Base-by-base conservation (phyloP, 2,888 invertebrate species). In the Limenitis camilla region DNA sequence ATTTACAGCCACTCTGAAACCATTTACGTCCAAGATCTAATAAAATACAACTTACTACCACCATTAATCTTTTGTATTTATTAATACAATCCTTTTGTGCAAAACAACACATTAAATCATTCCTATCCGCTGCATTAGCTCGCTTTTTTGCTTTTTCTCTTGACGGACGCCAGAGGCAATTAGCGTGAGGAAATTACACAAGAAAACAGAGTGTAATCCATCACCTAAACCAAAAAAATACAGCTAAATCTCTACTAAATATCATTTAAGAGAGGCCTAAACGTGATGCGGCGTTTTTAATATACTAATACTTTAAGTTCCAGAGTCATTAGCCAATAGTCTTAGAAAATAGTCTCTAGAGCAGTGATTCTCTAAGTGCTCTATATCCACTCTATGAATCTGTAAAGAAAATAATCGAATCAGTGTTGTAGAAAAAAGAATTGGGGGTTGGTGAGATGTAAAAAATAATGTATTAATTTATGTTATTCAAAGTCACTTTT, bases 181-280 rank as follows among this genome's bases (percentile, higher is more conserved):
- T 86, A 86, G 83, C 73, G 81, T 73, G 78, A 81, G 85, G 83
- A 85, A 84, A 86, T 84, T 85, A 83, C 83, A 76, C 76, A 81
- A 84, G 84, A 83, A 83, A 84, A 83, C 78, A 81, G 75, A 66
- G 64, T 68, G 77, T 73, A 72, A 86, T 86, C 85, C 81, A 85
- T 86, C 86, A 86, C 85, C 82, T 78, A 78, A 59, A 68, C 69
- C 67, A 76, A 79, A 84, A 19, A 85, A 81, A 80, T 78, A 80
- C 77, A 78, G 78, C 76, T 64, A 71, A 82, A 85, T 85, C 84
- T 83, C 80, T 71, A 69, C 70, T 78, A 76, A 75, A 71, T 74
- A 73, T 73, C 71, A 72, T 73, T 76, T 73, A 72, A 61, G 64
- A 58, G 59, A 60, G 58, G 66, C 63, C 64, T 55, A 8, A 62